phyloP scores from a whole-genome alignment of 2,888 invertebrate genomes.

The Odontothrips loti region DNA sequence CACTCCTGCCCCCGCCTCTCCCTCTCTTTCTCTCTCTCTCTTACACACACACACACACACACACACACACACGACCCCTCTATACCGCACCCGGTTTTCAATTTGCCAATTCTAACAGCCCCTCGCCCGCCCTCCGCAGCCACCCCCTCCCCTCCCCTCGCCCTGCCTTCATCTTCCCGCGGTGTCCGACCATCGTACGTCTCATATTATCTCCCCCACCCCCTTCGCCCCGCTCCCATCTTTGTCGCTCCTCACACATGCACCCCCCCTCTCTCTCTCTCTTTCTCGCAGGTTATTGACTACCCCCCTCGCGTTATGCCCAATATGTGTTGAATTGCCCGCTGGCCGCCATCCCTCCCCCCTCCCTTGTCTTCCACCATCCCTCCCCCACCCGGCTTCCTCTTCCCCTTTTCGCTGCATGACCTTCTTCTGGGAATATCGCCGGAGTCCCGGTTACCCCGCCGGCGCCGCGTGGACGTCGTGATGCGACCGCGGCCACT shows the following conservation, averaged over 20 bases:
- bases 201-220: not conserved
- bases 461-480: no score
- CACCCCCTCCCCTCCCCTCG: not conserved
- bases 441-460: no score
- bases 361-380: not conserved
- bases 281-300: not conserved
- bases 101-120: not conserved
- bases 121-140: no score
- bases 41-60: no score
- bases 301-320: not conserved
- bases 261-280: not conserved
- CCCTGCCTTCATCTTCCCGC: not conserved
- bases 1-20: not conserved
- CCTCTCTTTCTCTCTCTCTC: no score
- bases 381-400: not conserved
- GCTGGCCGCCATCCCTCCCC: not conserved
- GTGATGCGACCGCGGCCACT: no score
- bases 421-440: no score
- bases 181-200: not conserved
- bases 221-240: not conserved
- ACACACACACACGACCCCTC: no score
- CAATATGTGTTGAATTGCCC: constrained; percentile 2
- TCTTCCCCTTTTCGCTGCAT: not conserved
- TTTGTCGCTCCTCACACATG: no score
- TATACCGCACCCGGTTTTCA: not conserved